Evolutionary conservation across 2,797 vertebrate species (phyloP), one percentile per base, ranked within the genome.

Genomic region (Oreortyx pictus): DNA sequence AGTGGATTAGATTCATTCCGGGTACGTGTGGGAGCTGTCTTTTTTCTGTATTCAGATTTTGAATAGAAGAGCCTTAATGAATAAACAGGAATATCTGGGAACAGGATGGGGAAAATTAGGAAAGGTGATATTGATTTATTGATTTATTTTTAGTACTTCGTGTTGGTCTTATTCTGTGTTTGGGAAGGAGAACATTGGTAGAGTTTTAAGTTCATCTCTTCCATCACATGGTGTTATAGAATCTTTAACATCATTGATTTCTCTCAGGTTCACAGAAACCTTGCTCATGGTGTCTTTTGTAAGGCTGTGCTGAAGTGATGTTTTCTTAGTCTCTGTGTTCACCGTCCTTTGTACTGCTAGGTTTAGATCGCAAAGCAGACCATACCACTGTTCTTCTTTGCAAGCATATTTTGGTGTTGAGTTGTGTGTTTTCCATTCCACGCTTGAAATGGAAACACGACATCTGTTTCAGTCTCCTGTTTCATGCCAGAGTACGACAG

Each of bases 221-320:
- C 64, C 5, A 2, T 68, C 24, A 3, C 6, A 43, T 20, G 6
- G 37, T 35, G 27, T 14, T 54, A 16, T 0, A 66, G 47, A 66
- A 14, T 33, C 35, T 81, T 71, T 72, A 25, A 20, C 14, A 11
- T 78, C 68, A 46, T 23, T 39, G 9, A 29, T 52, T 57, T 72
- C 7, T 43, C 18, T 62, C 25, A 27, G 14, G 5, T 81, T 22
- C 0, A 0, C 8, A 4, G 64, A 29, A 52, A 6, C 24, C 9
- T 6, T 61, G 22, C 39, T 62, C 29, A 8, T 56, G 43, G 33
- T 13, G 10, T 15, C 10, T 1, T 9, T 33, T 56, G 3, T 8
- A 22, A 73, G 17, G 15, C 14, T 65, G 29, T 80, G 22, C 37
- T 71, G 61, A 82, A 94, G 62, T 15, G 60, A 3, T 15, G 23